Base-by-base conservation (phyloP, 2,888 invertebrate genomes). In the Eubasilissa splendida region DNA sequence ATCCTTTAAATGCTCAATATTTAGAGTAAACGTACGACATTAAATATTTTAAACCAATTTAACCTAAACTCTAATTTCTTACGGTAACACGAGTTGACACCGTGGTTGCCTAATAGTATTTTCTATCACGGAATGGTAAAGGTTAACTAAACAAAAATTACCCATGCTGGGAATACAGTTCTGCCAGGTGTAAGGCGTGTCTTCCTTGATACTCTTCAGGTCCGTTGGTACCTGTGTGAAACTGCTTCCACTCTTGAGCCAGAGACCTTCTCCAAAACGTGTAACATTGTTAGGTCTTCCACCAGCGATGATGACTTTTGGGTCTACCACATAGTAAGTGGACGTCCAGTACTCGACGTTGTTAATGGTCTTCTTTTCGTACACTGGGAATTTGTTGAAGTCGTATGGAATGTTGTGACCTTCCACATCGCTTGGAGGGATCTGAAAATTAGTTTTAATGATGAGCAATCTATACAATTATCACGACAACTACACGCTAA, bases 111-210 rank as follows among this genome's bases (percentile, higher is more conserved):
- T 22, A 22, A 22, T 22, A 22, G 22, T 22, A 22, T 22, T 22
- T 22, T 22, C 22, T 22, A 22, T 22, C 22, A 22, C 1, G n/a
- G n/a, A n/a, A 22, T 1, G 22, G 22, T 22, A 22, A 22, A 22
- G 22, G 22, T 22, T 22, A 42, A 42, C 42, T 42, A 42, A 42
- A 58, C 9, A 10, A 9, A 58, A 58, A n/a, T 77, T 82, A 82
- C 83, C 83, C 83, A 83, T 83, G 54, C 74, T 80, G 4, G 82
- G 82, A 63, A 83, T 71, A 52, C 83, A 83, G 59, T 82, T 83
- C 53, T 83, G 83, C 83, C 82, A 82, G 1, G 79, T 83, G 80
- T 82, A 83, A 4, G 42, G 22, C n/a, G 82, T 80, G 9, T 63
- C 52, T 31, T 42, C 56, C 65, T 82, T 65, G 63, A 83, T 82